A percentile compares a stretch with the other conserved stretches of the same genome.
Conservation (phyloP, 2,797 vertebrate genomes). For the Acropternis orthonyx region DNA sequence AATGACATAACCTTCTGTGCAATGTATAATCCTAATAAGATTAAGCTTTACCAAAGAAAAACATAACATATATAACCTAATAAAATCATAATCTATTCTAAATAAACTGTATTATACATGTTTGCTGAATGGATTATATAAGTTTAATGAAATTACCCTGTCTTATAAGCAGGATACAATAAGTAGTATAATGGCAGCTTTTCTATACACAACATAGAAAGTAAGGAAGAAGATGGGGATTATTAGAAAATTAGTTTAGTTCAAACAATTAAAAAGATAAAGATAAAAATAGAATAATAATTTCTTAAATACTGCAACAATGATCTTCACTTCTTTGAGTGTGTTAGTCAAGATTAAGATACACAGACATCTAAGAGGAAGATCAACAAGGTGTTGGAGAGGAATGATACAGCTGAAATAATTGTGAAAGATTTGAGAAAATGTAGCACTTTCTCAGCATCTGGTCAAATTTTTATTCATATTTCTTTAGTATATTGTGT, state of each 20-base stretch:
- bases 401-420: background rate
- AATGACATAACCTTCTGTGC: constrained; percentile 35
- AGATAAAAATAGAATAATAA: constrained; percentile 49
- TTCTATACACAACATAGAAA: constrained; percentile 1
- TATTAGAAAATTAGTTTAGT: constrained; percentile 58
- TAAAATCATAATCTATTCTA: constrained; percentile 57
- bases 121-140: constrained; percentile 61
- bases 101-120: constrained; percentile 45
- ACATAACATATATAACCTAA: constrained; percentile 53
- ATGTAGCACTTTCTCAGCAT: background rate
- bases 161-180: constrained; percentile 59
- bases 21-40: constrained; percentile 45
- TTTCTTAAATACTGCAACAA: constrained; percentile 27
- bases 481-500: background rate
- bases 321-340: background rate
- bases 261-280: constrained; percentile 44
- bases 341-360: background rate
- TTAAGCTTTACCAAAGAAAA: constrained; percentile 57
- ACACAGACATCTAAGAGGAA: background rate
- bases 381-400: background rate
- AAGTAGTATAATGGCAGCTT: constrained; percentile 61
- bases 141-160: constrained; percentile 60
- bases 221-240: constrained; percentile 36
- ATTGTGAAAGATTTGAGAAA: background rate
- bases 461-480: constrained; percentile 3